Evolutionary conservation across 2,113 vertebrate genomes (phyloP).

Genomic region (Rhabdomys dilectus): DNA sequence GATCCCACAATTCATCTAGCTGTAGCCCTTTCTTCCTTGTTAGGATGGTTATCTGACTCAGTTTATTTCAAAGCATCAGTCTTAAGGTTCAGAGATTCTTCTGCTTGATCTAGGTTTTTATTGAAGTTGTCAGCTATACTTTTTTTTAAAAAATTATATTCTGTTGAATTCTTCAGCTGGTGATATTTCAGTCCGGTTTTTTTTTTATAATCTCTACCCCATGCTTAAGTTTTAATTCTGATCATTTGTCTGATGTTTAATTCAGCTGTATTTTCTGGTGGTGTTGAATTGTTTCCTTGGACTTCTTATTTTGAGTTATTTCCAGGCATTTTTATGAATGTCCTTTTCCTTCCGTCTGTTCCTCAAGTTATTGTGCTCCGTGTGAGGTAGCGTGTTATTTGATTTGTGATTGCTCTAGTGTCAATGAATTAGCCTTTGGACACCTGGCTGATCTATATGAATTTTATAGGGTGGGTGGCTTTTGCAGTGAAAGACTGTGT

Average conservation of each 20-base stretch:
- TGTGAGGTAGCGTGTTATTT: neutral
- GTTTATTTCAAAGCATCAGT: neutral
- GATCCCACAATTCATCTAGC: neutral
- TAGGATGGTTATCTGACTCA: neutral
- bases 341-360: neutral
- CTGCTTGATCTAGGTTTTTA: neutral
- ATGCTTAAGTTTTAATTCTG: neutral
- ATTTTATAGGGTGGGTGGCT: neutral
- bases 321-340: neutral
- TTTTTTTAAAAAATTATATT: neutral
- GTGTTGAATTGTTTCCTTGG: neutral
- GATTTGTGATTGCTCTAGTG: neutral
- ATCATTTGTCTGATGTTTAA: neutral
- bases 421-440: neutral
- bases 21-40: constrained; percentile 2
- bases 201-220: neutral
- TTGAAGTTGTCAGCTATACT: neutral
- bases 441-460: neutral
- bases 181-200: neutral
- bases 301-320: neutral
- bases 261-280: neutral
- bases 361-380: neutral
- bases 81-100: neutral
- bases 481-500: neutral
- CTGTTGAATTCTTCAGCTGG: neutral